Evolutionary conservation across 2,797 vertebrate species (phyloP), one percentile per base, ranked within the genome.

Genomic region (Sebastes trivittatus): DNA sequence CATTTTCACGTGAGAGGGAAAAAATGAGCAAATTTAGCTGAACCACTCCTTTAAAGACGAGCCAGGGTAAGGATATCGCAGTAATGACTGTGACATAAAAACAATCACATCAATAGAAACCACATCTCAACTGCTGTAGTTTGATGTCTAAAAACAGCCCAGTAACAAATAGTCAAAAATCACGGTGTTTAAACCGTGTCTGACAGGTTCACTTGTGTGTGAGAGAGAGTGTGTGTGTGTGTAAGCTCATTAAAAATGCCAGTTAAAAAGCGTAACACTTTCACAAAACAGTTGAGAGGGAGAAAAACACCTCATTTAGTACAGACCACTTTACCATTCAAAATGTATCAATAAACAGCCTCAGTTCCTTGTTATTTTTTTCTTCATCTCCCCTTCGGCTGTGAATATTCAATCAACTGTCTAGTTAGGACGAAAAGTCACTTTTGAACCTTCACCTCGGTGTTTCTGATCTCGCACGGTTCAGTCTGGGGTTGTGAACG

Each of bases 111-210:
- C 92, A 94, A 94, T 90, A 75, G 88, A 87, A 87, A 77, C 61
- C 89, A 88, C 92, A 88, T 92, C 84, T 89, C 87, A 86, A 77
- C 85, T 49, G 85, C 88, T 67, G 84, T 59, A 90, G 90, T 92
- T 94, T 94, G 94, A 93, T 93, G 93, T 94, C 91, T 94, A 94
- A 93, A 94, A 94, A 93, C 89, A 94, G 92, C 87, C 52, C 87
- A 65, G 83, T 76, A 88, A 79, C 85, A 86, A 93, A 93, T 87
- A 92, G 87, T 89, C 87, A 86, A 89, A 92, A 84, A 88, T 87
- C 77, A 88, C 66, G 72, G 84, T 84, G 84, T 87, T 91, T 90
- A 87, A 91, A 91, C 83, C 29, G 18, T 59, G 81, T 85, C 80
- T 93, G 93, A 94, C 94, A 93, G 93, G 88, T 92, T 83, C 81